These are phyloP conservation scores for Gryllus longicercus DNA, from an alignment of 2,888 invertebrate genomes.

Conservation along the genomic window DNA sequence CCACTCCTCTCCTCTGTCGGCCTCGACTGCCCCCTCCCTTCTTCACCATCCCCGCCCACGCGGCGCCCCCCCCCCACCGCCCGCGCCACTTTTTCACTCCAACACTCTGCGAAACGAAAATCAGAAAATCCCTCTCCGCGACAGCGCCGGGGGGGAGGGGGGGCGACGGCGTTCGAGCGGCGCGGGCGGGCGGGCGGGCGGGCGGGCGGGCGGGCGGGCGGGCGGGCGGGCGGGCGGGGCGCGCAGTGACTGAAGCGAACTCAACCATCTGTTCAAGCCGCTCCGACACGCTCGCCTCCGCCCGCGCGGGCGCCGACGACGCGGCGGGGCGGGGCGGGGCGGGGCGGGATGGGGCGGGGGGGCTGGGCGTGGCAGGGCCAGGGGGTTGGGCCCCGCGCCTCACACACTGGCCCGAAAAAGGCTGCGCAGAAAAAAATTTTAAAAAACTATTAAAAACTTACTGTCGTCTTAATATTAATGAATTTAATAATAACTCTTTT, in stretches of 20 bases:
- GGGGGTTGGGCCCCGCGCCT: too few relatives aligned
- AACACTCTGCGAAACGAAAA: slow-evolving; percentile 17
- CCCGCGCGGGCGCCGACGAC: too few relatives aligned
- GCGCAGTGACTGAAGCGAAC: slow-evolving; percentile 10
- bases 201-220: background rate
- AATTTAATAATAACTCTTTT: too few relatives aligned
- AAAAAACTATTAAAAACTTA: too few relatives aligned
- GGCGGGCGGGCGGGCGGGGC: background rate
- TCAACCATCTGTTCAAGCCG: slow-evolving; percentile 17
- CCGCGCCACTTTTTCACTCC: slow-evolving; percentile 17
- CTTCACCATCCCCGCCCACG: too few relatives aligned
- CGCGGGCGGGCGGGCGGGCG: background rate
- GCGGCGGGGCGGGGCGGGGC: too few relatives aligned
- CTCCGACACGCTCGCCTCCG: background rate
- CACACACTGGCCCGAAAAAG: too few relatives aligned
- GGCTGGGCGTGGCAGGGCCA: too few relatives aligned
- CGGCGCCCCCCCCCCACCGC: background rate
- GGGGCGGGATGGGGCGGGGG: too few relatives aligned
- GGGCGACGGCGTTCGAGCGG: background rate
- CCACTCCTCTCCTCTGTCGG: background rate
- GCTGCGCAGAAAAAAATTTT: too few relatives aligned
- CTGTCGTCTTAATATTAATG: too few relatives aligned
- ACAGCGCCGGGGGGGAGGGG: background rate
- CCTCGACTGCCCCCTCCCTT: too few relatives aligned
- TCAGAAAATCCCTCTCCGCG: background rate